Percentiles rank a stretch among this genome's conserved stretches.
Evolutionary conservation across 1,140 invertebrate species (phyloP).

Genomic region (Drosophila sproati): DNA sequence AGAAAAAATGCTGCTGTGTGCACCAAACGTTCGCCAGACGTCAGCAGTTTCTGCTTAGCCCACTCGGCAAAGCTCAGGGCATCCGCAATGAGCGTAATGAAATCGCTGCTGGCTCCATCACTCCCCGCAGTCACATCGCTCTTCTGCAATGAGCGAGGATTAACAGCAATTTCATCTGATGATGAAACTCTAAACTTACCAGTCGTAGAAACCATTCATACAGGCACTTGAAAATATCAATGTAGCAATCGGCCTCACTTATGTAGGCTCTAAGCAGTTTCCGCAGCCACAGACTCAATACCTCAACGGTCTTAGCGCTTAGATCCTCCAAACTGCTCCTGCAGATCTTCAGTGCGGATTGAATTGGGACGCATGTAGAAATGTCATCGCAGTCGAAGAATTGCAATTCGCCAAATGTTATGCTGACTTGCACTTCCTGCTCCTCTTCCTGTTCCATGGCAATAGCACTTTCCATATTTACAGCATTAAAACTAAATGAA

Average conservation of each 20-base stretch:
- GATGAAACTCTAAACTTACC: conserved; percentile 13
- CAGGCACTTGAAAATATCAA: conserved; percentile 30
- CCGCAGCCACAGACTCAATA: conserved; percentile 57
- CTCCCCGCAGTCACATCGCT: not conserved
- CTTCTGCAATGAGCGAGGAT: conserved; percentile 14
- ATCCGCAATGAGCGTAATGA: conserved; percentile 17
- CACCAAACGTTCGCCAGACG: conserved; percentile 38
- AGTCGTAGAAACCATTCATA: conserved; percentile 43
- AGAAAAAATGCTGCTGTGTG: conserved; percentile 41
- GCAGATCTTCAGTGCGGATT: conserved; percentile 46
- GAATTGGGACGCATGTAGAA: conserved; percentile 28
- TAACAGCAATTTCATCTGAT: not conserved
- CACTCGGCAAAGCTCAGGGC: conserved; percentile 25
- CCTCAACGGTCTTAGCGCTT: conserved; percentile 18
- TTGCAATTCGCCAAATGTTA: conserved; percentile 48
- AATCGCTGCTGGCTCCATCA: conserved; percentile 6
- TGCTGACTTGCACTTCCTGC: not conserved
- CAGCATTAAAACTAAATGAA: not conserved
- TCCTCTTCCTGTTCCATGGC: not conserved
- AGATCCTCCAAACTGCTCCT: conserved; percentile 27
- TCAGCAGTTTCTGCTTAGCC: conserved; percentile 15
- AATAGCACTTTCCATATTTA: conserved; percentile 11
- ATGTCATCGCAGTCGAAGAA: conserved; percentile 45
- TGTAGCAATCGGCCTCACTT: conserved; percentile 26
- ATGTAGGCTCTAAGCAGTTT: conserved; percentile 58